Percentiles rank a stretch among this genome's conserved stretches.
phyloP scores from a whole-genome alignment of 2,113 vertebrate species.

The Coregonus clupeaformis region DNA sequence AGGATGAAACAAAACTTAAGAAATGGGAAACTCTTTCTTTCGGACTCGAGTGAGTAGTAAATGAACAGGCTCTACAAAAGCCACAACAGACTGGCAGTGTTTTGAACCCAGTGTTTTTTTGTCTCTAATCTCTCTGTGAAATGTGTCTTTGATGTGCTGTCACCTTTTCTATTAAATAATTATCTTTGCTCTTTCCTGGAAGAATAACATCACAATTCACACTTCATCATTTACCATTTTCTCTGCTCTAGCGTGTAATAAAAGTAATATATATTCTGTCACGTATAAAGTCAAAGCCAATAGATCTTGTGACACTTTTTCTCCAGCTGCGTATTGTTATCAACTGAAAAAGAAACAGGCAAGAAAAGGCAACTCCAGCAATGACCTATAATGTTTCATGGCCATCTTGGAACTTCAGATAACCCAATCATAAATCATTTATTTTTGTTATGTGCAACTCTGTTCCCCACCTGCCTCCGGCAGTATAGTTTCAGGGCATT shows the following conservation, averaged over 20 bases:
- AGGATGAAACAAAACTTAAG: not conserved
- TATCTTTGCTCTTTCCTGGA: conserved; percentile 67
- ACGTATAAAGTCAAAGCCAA: conserved; percentile 46
- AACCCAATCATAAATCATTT: conserved; percentile 66
- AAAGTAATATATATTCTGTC: conserved; percentile 66
- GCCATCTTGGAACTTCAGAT: conserved; percentile 58
- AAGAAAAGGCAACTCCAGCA: conserved; percentile 54
- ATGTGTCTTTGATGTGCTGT: conserved; percentile 71
- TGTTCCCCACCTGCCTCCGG: conserved; percentile 48
- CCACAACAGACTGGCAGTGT: conserved; percentile 42
- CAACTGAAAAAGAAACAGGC: conserved; percentile 54
- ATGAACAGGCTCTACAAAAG: conserved; percentile 26
- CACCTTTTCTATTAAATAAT: conserved; percentile 67
- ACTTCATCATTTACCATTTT: conserved; percentile 49
- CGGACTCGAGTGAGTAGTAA: conserved; percentile 40
- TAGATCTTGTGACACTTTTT: conserved; percentile 39
- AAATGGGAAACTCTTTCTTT: conserved; percentile 8
- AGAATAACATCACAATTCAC: conserved; percentile 55
- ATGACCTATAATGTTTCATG: conserved; percentile 66
- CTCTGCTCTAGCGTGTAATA: conserved; percentile 51
- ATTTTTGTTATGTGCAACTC: conserved; percentile 63
- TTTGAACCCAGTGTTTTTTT: conserved; percentile 62
- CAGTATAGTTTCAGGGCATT: conserved; percentile 61
- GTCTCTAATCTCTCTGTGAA: conserved; percentile 70
- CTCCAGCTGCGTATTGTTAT: conserved; percentile 64